Evolutionary conservation across 1,140 invertebrate genomes (phyloP).

Genomic region (Globodera rostochiensis): DNA sequence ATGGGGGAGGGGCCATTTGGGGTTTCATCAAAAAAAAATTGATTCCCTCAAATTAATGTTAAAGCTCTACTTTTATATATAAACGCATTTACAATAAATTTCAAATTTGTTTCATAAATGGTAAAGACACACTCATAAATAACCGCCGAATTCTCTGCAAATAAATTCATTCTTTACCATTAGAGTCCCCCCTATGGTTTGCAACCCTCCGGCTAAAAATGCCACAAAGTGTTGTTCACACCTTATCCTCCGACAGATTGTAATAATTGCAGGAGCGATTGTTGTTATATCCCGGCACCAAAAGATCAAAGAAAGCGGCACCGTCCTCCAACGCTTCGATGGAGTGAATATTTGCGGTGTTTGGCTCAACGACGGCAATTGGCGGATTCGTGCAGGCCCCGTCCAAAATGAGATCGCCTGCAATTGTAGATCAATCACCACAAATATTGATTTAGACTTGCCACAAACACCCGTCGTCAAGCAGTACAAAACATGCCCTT

Average conservation of each 20-base stretch:
- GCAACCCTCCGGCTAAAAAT: background rate
- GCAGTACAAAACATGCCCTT: background rate
- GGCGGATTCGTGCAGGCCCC: slow-evolving; percentile 34
- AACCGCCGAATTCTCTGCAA: no score
- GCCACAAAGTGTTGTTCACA: background rate
- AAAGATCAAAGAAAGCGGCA: slow-evolving; percentile 48
- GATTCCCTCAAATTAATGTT: background rate
- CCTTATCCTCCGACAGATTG: slow-evolving; percentile 4
- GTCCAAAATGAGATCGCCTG: slow-evolving; percentile 43
- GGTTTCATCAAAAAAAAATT: no score
- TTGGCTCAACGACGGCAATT: slow-evolving; percentile 42
- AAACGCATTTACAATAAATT: no score
- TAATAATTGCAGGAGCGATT: slow-evolving; percentile 36
- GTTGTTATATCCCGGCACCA: slow-evolving; percentile 45
- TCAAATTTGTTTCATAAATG: no score
- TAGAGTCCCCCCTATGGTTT: background rate
- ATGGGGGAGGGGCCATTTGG: no score
- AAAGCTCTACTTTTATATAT: no score
- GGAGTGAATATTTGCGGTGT: slow-evolving; percentile 32
- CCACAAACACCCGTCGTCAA: background rate
- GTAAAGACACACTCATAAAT: background rate
- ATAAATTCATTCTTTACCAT: background rate
- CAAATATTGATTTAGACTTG: background rate
- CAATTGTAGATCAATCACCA: background rate
- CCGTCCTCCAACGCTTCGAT: slow-evolving; percentile 49